These are phyloP conservation scores for Pterocles orientalis DNA, from an alignment of 2,113 vertebrate genomes.

Conservation along the genomic window DNA sequence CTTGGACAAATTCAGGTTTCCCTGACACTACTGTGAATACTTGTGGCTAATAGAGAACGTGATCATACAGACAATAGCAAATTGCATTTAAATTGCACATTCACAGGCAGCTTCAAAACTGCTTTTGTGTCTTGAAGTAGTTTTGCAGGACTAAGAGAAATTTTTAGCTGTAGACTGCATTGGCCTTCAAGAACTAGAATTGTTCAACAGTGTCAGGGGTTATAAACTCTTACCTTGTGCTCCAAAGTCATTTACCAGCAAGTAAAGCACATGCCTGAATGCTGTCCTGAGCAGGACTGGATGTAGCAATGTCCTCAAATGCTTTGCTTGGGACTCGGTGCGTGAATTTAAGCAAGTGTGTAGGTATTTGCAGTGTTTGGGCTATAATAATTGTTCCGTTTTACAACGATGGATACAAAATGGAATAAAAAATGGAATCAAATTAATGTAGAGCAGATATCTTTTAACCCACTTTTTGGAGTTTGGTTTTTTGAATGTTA, in stretches of 20 bases:
- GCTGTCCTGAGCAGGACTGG: background rate
- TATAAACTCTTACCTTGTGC: background rate
- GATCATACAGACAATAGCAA: background rate
- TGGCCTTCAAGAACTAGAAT: background rate
- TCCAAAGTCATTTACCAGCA: background rate
- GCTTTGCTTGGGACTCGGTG: background rate
- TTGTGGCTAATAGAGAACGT: background rate
- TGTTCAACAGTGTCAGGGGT: background rate
- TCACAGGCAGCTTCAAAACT: background rate
- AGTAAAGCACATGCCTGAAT: background rate
- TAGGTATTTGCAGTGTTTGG: background rate
- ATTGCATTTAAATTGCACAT: background rate
- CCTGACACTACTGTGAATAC: background rate
- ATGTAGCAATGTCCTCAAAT: background rate
- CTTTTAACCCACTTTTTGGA: background rate
- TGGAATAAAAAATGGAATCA: background rate
- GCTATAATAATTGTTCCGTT: background rate
- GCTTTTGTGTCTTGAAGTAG: background rate
- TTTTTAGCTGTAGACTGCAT: background rate
- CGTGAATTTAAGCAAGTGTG: background rate
- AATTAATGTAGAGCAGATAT: background rate
- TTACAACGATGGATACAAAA: background rate
- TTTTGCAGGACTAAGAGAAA: background rate
- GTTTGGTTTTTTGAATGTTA: background rate
- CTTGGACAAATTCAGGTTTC: background rate